Evolutionary conservation across 2,888 invertebrate species (phyloP).

Genomic region (Acronicta alni): DNA sequence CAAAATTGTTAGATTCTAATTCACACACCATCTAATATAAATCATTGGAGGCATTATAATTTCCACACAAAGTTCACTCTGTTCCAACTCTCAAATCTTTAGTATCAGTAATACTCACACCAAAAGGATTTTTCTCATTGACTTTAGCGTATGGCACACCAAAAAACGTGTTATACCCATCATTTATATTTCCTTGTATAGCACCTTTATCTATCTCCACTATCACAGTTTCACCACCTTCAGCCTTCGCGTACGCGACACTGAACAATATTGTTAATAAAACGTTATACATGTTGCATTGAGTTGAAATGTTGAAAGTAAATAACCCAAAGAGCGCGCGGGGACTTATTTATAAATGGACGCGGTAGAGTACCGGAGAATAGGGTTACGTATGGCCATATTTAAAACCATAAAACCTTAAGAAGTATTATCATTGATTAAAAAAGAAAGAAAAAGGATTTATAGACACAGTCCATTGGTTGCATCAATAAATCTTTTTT

Average conservation of each 20-base stretch:
- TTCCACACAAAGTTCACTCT: no score
- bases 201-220: constrained; percentile 63
- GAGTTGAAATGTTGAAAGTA: neutral
- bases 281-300: constrained; percentile 23
- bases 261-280: constrained; percentile 11
- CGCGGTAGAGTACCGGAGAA: neutral
- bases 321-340: constrained; percentile 2
- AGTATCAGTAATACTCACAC: constrained; percentile 63
- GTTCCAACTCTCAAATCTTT: neutral
- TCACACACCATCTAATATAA: no score
- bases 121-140: constrained; percentile 72
- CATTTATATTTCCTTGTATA: constrained; percentile 65
- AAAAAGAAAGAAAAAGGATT: no score
- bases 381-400: neutral
- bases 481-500: no score
- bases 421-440: no score
- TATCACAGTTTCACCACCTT: constrained; percentile 16
- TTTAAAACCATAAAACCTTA: constrained; percentile 4
- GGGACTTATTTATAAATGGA: constrained; percentile 21
- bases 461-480: no score
- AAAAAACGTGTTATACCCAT: constrained; percentile 70
- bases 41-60: no score
- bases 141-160: constrained; percentile 78
- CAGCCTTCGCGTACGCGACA: constrained; percentile 1
- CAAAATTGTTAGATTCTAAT: no score